These are phyloP conservation scores for Apodemia zela DNA, from an alignment of 2,888 invertebrate species.

Conservation along the genomic window DNA sequence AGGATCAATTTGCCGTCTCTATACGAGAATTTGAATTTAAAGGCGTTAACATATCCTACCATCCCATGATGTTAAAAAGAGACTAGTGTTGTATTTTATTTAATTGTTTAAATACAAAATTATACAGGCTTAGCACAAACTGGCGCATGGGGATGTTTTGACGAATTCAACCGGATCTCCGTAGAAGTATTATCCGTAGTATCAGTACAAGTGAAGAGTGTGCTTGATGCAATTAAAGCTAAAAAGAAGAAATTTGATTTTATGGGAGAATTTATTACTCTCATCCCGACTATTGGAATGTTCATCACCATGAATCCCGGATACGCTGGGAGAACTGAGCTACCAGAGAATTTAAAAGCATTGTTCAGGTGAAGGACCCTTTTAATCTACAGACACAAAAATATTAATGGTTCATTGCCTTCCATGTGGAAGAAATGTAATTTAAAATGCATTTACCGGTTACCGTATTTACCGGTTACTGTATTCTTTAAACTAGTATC, in stretches of 20 bases:
- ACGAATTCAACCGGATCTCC: conserved; percentile 97
- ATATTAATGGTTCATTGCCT: no score
- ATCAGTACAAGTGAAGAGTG: conserved; percentile 94
- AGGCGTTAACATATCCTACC: no score
- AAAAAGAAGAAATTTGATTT: conserved; percentile 91
- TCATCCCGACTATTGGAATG: conserved; percentile 90
- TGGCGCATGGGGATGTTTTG: conserved; percentile 98
- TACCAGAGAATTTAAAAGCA: conserved; percentile 90
- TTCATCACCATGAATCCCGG: conserved; percentile 99
- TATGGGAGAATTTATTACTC: conserved; percentile 88
- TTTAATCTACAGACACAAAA: no score
- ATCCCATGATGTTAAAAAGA: no score
- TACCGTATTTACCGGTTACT: no score
- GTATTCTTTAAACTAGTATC: no score
- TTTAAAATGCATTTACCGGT: no score
- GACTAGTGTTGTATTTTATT: no score
- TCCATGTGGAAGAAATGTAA: no score
- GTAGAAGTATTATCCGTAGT: conserved; percentile 97
- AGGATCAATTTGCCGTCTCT: no score
- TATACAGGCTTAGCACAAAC: conserved; percentile 89
- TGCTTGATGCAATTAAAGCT: conserved; percentile 92
- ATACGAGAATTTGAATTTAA: no score
- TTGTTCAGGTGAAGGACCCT: conserved; percentile 69
- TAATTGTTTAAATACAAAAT: background rate
- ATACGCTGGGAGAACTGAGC: conserved; percentile 94